A percentile compares a stretch with the other conserved stretches of the same genome.
phyloP scores from a whole-genome alignment of 2,113 vertebrate genomes.

The Salminus brasiliensis region DNA sequence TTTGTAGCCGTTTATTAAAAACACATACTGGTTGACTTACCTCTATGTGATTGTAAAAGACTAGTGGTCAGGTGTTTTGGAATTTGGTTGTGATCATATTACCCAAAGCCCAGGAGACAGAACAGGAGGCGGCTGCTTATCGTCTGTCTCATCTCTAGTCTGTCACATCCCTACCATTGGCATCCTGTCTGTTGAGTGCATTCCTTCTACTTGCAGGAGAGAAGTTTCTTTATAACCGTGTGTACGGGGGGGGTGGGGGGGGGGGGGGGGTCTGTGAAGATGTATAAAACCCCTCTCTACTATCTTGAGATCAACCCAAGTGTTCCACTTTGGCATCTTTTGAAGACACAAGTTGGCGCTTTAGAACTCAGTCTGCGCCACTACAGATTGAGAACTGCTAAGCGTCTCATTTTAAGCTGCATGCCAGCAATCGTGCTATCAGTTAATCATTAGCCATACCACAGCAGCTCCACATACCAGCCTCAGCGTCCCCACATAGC shows the following conservation, averaged over 20 bases:
- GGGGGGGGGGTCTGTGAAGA: background rate
- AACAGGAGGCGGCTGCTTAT: slow-evolving; percentile 9
- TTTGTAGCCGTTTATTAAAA: too few species aligned
- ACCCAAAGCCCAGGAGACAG: slow-evolving; percentile 1
- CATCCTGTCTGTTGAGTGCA: slow-evolving; percentile 21
- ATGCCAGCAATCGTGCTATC: slow-evolving; percentile 15
- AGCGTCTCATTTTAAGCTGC: background rate
- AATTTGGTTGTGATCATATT: slow-evolving; percentile 5
- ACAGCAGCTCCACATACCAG: slow-evolving; percentile 30
- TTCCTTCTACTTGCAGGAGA: slow-evolving; percentile 13
- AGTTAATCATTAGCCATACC: slow-evolving; percentile 44
- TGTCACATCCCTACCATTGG: slow-evolving; percentile 27
- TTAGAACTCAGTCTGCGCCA: slow-evolving; percentile 8
- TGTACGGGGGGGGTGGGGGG: too few species aligned
- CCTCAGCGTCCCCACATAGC: background rate
- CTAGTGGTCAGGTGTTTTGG: too few species aligned
- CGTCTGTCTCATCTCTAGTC: slow-evolving; percentile 14
- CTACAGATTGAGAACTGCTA: background rate
- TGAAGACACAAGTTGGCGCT: background rate
- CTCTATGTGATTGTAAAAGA: background rate
- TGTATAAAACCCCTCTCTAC: background rate
- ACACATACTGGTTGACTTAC: too few species aligned
- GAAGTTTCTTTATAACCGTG: background rate
- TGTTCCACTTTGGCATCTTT: background rate
- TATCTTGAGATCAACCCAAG: background rate